Evolutionary conservation across 1,140 invertebrate genomes (phyloP).

Genomic region (Magallana gigas): DNA sequence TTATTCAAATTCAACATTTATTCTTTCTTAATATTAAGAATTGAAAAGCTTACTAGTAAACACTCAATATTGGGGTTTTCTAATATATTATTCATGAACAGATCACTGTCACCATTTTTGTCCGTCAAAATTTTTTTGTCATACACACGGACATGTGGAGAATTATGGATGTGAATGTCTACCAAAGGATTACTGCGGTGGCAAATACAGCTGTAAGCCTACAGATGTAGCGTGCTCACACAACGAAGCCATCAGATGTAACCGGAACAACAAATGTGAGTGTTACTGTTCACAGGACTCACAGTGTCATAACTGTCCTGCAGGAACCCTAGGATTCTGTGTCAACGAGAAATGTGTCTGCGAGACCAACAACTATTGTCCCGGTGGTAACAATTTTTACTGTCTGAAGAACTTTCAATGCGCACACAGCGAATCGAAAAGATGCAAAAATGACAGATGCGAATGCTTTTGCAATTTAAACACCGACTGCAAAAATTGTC

Average conservation of each 20-base stretch:
- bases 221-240: not conserved
- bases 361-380: not conserved
- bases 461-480: not conserved
- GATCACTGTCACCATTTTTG: no score
- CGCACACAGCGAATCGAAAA: not conserved
- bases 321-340: not conserved
- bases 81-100: no score
- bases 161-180: no score
- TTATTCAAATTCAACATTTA: no score
- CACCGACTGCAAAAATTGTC: not conserved
- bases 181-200: no score
- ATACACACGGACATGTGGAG: no score
- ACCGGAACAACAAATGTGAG: not conserved
- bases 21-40: no score
- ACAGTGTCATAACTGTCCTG: not conserved
- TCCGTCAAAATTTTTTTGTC: no score
- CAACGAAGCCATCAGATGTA: not conserved
- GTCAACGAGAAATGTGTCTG: slow-evolving; percentile 2
- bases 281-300: not conserved
- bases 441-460: not conserved
- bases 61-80: no score
- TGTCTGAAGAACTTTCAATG: not conserved
- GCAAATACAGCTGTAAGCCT: no score
- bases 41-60: no score
- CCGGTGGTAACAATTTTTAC: not conserved